Conservation (phyloP, 2,113 vertebrate genomes). For the Phoxinus phoxinus region DNA sequence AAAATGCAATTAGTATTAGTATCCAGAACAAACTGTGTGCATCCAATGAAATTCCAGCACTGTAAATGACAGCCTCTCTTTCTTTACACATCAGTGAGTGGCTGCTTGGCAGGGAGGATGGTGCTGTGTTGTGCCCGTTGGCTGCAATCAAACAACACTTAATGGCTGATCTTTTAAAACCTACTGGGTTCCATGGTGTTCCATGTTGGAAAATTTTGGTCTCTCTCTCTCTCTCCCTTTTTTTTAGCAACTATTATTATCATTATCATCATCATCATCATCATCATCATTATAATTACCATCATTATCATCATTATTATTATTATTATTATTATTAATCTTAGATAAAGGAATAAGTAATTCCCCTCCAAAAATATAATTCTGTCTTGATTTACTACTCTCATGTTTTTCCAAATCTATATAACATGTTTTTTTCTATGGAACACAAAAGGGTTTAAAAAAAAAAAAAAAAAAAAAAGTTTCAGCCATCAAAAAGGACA, state of each 20-base stretch:
- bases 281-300: too few species aligned
- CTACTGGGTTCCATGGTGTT: background rate
- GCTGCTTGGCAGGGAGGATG: slow-evolving; percentile 46
- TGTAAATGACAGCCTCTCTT: slow-evolving; percentile 62
- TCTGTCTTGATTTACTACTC: background rate
- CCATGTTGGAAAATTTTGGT: background rate
- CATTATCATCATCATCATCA: background rate
- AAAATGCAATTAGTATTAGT: slow-evolving; percentile 80
- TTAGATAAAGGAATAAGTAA: background rate
- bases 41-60: slow-evolving; percentile 67
- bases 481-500: background rate
- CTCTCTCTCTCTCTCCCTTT: background rate
- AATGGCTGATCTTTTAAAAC: slow-evolving; percentile 65
- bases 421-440: too few species aligned
- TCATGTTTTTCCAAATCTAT: too few species aligned
- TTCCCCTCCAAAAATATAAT: background rate
- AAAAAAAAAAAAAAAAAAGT: too few species aligned
- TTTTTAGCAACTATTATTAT: background rate
- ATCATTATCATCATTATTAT: background rate
- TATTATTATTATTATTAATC: background rate
- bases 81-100: slow-evolving; percentile 55
- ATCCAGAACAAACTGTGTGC: slow-evolving; percentile 75
- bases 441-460: too few species aligned
- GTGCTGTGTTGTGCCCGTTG: slow-evolving; percentile 56
- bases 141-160: slow-evolving; percentile 61